Base-by-base conservation (phyloP, 1,140 invertebrate species). In the Teleogryllus occipitalis region DNA sequence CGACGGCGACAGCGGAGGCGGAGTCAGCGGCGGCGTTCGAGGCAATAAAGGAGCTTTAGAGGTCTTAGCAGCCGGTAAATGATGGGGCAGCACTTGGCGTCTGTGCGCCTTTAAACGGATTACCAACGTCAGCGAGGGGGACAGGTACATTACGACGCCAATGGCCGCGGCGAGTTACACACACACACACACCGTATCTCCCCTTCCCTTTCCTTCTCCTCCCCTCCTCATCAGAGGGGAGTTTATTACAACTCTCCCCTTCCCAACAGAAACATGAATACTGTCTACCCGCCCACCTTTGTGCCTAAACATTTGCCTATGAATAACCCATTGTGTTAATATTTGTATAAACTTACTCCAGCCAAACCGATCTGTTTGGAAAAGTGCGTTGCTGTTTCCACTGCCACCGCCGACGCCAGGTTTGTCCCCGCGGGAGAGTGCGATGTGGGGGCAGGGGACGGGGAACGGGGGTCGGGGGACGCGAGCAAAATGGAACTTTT, bases 291-390 rank as follows among this genome's bases (percentile, higher is more conserved):
- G 10, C 18, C 18, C 18, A 65, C 54, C 54, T 65, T 65, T 65
- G 54, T 65, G 54, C 18, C 18, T 65, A 1, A 14, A 65, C 54
- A 65, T 65, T 65, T 65, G 54, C 54, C 7, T 65, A 65, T 65
- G 54, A 65, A 65, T 65, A 65, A 65, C 54, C 54, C 54, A 65
- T 65, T 65, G 54, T 65, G 54, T 18, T 65, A 65, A 65, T 65
- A 65, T 65, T 65, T 65, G 54, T 65, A 18, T 65, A 65, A 65
- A 65, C 54, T 65, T 65, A 65, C 54, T 65, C 54, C 18, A 2
- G 18, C 10, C 10, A 65, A 65, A 65, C 54, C 54, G 54, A 65
- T 65, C 54, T 14, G 54, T 65, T 65, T 65, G 18, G 10, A 18
- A 65, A 65, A 14, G 54, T 14, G 54, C 54, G 10, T 65, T 14